Conservation (phyloP, 2,888 invertebrate genomes). For the Coenonympha glycerion region DNA sequence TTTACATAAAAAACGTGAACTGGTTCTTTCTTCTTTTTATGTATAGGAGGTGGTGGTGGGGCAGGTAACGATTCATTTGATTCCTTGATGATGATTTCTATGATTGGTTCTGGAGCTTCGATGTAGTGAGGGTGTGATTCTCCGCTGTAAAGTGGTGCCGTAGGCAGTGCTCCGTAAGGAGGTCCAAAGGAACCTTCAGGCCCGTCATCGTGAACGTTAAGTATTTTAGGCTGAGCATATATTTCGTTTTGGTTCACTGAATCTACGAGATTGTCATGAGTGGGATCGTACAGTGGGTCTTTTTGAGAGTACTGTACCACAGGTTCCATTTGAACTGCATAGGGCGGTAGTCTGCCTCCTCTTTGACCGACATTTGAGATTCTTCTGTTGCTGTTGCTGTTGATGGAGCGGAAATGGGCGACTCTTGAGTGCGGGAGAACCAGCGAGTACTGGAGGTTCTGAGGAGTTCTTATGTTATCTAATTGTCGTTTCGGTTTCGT, state of each 20-base stretch:
- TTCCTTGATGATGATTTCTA: conserved; percentile 93
- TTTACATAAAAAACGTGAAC: conserved; percentile 94
- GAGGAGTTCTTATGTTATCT: conserved; percentile 72
- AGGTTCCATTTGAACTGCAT: conserved; percentile 88
- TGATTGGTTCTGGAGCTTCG: conserved; percentile 91
- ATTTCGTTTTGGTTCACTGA: conserved; percentile 65
- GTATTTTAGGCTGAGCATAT: conserved; percentile 67
- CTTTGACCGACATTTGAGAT: conserved; percentile 67
- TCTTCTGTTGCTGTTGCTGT: conserved; percentile 71
- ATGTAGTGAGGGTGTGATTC: conserved; percentile 75
- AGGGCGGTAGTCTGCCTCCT: conserved; percentile 78
- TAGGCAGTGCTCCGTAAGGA: conserved; percentile 60
- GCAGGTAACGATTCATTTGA: conserved; percentile 88
- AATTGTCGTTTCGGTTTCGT: conserved; percentile 72
- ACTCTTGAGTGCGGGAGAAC: conserved; percentile 76
- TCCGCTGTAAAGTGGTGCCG: conserved; percentile 69
- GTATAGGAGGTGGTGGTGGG: conserved; percentile 72
- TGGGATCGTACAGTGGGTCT: conserved; percentile 83
- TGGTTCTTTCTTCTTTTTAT: conserved; percentile 82
- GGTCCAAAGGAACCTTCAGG: conserved; percentile 67
- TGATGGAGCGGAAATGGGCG: conserved; percentile 68
- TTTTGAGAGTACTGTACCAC: conserved; percentile 86
- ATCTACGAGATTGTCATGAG: conserved; percentile 65
- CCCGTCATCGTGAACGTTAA: conserved; percentile 63
- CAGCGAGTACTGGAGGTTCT: conserved; percentile 77